Conservation (phyloP, 2,888 invertebrate genomes). For the Cantharis rufa region DNA sequence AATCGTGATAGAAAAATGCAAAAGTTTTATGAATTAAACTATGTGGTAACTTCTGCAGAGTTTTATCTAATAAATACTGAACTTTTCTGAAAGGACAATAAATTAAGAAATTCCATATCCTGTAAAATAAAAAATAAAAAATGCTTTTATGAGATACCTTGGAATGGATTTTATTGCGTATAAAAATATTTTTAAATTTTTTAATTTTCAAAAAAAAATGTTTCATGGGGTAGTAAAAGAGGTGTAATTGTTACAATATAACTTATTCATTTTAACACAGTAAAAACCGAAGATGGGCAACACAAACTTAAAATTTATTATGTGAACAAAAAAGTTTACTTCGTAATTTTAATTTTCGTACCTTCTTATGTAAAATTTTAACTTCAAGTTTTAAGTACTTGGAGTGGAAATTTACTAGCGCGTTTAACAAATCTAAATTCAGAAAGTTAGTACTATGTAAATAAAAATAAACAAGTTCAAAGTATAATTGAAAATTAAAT, state of each 20-base stretch:
- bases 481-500: neutral
- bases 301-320: neutral
- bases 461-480: neutral
- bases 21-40: neutral
- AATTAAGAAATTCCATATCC: neutral
- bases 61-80: neutral
- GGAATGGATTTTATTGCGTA: neutral
- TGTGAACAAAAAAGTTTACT: neutral
- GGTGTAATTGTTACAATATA: neutral
- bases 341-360: neutral
- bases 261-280: neutral
- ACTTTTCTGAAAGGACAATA: neutral
- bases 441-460: neutral
- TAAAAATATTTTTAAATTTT: neutral
- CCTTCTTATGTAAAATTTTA: neutral
- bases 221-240: neutral
- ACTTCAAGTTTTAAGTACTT: neutral
- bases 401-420: neutral
- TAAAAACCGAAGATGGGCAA: neutral
- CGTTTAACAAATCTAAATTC: neutral
- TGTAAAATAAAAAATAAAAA: neutral
- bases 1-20: constrained; percentile 27
- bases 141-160: neutral
- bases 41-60: neutral
- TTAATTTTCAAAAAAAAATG: neutral